Evolutionary conservation across 23 tunicate species (phyloP).

Genomic region (Diplosoma virens): DNA sequence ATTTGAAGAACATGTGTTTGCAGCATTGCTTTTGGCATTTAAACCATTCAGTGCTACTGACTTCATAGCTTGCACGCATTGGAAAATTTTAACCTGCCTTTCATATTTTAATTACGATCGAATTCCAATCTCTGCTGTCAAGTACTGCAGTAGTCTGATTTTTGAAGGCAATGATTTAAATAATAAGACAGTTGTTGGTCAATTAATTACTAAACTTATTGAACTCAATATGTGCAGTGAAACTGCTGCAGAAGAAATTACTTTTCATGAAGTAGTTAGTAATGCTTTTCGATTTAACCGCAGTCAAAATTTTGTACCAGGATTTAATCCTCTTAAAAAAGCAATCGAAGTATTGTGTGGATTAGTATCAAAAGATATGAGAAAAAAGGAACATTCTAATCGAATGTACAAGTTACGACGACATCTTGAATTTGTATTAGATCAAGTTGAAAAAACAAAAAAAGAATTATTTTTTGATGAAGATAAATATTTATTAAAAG

Average conservation of each 20-base stretch:
- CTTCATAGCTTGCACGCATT: neutral
- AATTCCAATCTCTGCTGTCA: conserved; percentile 34
- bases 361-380: conserved; percentile 48
- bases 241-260: conserved; percentile 30
- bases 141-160: conserved; percentile 17
- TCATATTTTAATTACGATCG: conserved; percentile 49
- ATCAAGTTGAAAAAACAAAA: neutral
- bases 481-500: neutral
- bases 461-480: neutral
- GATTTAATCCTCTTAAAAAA: conserved; percentile 13
- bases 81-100: conserved; percentile 52
- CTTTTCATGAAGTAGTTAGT: conserved; percentile 51
- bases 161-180: conserved; percentile 1
- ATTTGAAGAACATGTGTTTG: conserved; percentile 32
- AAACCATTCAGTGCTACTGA: conserved; percentile 9
- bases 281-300: conserved; percentile 36
- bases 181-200: conserved; percentile 28
- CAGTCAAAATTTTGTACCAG: neutral
- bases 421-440: conserved; percentile 28
- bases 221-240: conserved; percentile 34
- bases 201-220: conserved; percentile 16
- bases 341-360: conserved; percentile 28
- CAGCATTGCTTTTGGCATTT: conserved; percentile 47
- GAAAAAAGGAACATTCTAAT: neutral
- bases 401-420: conserved; percentile 21